These are phyloP conservation scores for Carassius auratus DNA, from an alignment of 2,113 vertebrate species.

Conservation along the genomic window DNA sequence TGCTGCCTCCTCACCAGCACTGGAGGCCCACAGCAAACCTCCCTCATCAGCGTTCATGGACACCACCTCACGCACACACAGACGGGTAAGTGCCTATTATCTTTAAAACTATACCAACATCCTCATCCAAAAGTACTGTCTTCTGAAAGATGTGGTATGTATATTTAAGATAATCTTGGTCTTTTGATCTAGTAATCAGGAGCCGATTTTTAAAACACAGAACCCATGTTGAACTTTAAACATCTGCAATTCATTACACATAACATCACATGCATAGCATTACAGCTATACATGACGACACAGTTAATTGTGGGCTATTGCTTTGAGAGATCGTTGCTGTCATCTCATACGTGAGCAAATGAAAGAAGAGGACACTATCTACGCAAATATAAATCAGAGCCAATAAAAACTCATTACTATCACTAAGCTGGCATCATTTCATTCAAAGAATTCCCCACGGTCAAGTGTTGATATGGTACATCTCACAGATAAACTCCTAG, in stretches of 20 bases:
- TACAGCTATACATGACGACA: not conserved
- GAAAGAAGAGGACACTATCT: not conserved
- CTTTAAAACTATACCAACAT: not conserved
- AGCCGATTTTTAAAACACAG: not conserved
- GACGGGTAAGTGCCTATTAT: slow-evolving; percentile 75
- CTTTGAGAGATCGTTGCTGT: not conserved
- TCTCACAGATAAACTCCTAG: slow-evolving; percentile 9
- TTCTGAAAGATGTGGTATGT: not conserved
- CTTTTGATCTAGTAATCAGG: not conserved
- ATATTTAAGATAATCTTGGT: not conserved
- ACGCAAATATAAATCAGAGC: slow-evolving; percentile 9
- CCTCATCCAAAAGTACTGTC: not conserved
- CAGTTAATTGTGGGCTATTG: not conserved
- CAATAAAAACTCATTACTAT: slow-evolving; percentile 1
- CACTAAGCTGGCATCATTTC: not conserved
- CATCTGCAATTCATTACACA: not conserved
- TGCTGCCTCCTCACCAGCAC: not conserved
- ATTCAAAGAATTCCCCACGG: not conserved
- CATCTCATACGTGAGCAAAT: not conserved
- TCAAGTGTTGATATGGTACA: not conserved
- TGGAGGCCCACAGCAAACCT: slow-evolving; percentile 65
- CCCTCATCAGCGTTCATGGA: slow-evolving; percentile 66
- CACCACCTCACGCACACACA: slow-evolving; percentile 72
- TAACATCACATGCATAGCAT: not conserved
- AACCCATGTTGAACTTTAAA: not conserved